phyloP scores from a whole-genome alignment of 2,888 invertebrate species.

The Drosophila subquinaria region DNA sequence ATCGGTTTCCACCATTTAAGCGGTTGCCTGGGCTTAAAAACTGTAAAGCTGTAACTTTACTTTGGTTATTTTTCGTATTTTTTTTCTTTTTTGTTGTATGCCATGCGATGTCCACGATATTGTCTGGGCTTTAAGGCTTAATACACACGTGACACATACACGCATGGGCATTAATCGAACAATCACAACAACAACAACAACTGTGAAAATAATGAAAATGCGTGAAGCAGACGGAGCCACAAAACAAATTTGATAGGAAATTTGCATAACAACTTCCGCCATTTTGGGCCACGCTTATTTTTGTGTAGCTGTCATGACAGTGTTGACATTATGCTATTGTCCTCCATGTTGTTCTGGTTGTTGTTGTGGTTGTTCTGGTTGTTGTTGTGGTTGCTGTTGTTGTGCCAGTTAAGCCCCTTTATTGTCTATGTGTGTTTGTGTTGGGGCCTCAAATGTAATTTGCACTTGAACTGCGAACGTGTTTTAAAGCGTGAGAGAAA shows the following conservation, averaged over 20 bases:
- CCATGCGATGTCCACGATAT: constrained; percentile 32
- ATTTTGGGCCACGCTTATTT: constrained; percentile 50
- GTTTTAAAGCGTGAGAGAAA: constrained; percentile 22
- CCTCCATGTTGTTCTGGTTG: constrained; percentile 13
- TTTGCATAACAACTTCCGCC: constrained; percentile 76
- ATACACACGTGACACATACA: constrained; percentile 30
- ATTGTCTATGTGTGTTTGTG: constrained; percentile 35
- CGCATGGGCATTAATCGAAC: constrained; percentile 55
- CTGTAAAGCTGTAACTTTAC: constrained; percentile 15
- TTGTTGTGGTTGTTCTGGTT: constrained; percentile 23
- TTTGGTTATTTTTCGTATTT: neutral
- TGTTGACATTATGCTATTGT: constrained; percentile 37
- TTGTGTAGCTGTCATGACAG: constrained; percentile 23
- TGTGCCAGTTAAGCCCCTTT: constrained; percentile 57
- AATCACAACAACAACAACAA: constrained; percentile 37
- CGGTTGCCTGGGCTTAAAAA: constrained; percentile 11
- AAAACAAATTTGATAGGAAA: constrained; percentile 60
- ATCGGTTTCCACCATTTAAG: constrained; percentile 15
- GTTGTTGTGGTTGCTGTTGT: constrained; percentile 29
- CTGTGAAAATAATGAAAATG: constrained; percentile 48
- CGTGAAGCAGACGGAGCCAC: constrained; percentile 22
- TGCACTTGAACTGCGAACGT: constrained; percentile 58
- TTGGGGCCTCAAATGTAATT: constrained; percentile 60
- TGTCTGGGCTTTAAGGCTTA: constrained; percentile 53
- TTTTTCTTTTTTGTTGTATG: constrained; percentile 4